phyloP scores from a whole-genome alignment of 2,113 vertebrate genomes.

The Cavia aperea region DNA sequence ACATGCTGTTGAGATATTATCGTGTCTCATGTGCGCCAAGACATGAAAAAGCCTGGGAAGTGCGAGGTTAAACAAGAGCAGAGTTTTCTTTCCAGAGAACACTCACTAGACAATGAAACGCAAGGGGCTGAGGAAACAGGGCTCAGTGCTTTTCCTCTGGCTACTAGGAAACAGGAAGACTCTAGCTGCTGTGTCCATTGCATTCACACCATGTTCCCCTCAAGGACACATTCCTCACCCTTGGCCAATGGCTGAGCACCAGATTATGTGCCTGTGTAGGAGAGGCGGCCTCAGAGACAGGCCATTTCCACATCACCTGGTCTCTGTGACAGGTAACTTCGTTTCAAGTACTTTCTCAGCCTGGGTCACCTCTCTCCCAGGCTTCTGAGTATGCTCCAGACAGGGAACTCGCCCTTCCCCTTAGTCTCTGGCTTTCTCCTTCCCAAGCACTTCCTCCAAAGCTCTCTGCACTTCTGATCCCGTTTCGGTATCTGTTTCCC shows the following conservation, averaged over 20 bases:
- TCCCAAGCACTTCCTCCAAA: background rate
- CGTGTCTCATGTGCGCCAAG: background rate
- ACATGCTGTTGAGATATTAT: background rate
- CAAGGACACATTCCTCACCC: background rate
- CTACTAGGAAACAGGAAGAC: background rate
- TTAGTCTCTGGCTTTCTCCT: background rate
- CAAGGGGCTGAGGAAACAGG: background rate
- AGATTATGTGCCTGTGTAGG: background rate
- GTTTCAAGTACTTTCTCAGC: background rate
- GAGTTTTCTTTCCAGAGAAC: background rate
- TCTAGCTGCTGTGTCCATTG: background rate
- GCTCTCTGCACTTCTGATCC: background rate
- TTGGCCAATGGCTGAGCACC: background rate
- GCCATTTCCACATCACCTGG: background rate
- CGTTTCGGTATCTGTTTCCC: background rate
- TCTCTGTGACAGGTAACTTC: background rate
- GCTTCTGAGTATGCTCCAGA: background rate
- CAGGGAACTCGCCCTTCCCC: background rate
- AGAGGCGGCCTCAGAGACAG: background rate
- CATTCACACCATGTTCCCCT: fast-evolving
- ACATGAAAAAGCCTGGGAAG: background rate
- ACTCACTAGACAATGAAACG: background rate
- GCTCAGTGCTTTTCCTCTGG: background rate
- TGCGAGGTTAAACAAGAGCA: background rate
- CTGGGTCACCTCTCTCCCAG: background rate